phyloP scores from a whole-genome alignment of 2,797 vertebrate genomes.

The Bradypus variegatus region DNA sequence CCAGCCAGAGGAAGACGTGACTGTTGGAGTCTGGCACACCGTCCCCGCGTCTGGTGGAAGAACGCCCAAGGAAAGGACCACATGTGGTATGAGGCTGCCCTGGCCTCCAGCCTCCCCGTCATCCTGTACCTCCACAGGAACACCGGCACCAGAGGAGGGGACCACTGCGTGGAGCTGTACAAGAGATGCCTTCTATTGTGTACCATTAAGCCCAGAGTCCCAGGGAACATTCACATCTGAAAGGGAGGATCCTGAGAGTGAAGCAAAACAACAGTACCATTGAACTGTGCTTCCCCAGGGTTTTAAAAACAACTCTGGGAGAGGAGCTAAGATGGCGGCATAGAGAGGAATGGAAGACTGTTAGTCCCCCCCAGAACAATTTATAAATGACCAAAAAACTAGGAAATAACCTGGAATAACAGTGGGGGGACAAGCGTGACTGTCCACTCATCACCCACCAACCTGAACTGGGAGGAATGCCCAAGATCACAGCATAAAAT shows the following conservation, averaged over 20 bases:
- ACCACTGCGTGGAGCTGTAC: no score
- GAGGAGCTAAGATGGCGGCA: no score
- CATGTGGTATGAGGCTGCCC: slow-evolving; percentile 83
- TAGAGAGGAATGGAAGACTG: no score
- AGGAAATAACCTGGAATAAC: no score
- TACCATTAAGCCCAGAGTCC: background rate
- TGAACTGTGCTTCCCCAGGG: background rate
- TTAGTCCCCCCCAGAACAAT: no score
- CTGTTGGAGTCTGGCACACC: slow-evolving; percentile 95
- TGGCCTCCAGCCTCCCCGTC: slow-evolving; percentile 82
- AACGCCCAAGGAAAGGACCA: slow-evolving; percentile 86
- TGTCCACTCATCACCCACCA: no score
- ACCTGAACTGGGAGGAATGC: no score
- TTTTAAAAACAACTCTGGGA: background rate
- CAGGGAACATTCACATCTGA: background rate
- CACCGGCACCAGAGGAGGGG: slow-evolving; percentile 91
- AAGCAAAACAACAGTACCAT: background rate
- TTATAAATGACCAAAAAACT: no score
- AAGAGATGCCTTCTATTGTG: no score
- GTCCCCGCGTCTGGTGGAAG: slow-evolving; percentile 87
- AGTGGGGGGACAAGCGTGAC: no score
- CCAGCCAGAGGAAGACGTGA: slow-evolving; percentile 85
- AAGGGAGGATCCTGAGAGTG: background rate
- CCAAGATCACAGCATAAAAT: no score
- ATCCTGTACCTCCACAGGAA: slow-evolving; percentile 96